Evolutionary conservation across 2,888 invertebrate genomes (phyloP).

Genomic region (Xanthia togata): DNA sequence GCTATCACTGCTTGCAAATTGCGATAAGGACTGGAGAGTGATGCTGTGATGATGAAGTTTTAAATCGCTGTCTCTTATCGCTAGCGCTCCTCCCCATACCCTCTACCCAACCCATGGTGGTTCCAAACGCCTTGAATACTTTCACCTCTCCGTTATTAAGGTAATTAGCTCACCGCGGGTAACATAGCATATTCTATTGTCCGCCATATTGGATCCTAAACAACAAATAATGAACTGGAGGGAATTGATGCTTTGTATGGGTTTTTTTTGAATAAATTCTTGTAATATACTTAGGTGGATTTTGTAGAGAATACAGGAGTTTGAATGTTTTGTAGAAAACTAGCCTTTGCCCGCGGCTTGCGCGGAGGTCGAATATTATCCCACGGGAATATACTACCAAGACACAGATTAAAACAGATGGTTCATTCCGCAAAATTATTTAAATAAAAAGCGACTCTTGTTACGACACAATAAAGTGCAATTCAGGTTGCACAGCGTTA

Average conservation of each 20-base stretch:
- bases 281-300: background rate
- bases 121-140: conserved; percentile 47
- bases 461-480: no score
- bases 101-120: conserved; percentile 26
- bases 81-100: conserved; percentile 2
- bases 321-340: no score
- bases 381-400: no score
- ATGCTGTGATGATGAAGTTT: no score
- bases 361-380: no score
- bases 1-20: no score
- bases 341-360: no score
- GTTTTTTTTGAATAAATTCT: background rate
- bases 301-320: background rate
- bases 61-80: conserved; percentile 30
- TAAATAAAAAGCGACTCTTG: no score
- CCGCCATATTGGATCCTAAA: conserved; percentile 55
- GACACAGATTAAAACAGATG: no score
- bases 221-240: conserved; percentile 43
- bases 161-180: conserved; percentile 65
- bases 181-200: conserved; percentile 41
- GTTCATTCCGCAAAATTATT: no score
- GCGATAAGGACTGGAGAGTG: no score
- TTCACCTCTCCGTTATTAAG: conserved; percentile 51
- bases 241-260: conserved; percentile 4
- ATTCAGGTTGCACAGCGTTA: no score